phyloP scores from a whole-genome alignment of 2,113 vertebrate species.

The Dunckerocampus dactyliophorus region DNA sequence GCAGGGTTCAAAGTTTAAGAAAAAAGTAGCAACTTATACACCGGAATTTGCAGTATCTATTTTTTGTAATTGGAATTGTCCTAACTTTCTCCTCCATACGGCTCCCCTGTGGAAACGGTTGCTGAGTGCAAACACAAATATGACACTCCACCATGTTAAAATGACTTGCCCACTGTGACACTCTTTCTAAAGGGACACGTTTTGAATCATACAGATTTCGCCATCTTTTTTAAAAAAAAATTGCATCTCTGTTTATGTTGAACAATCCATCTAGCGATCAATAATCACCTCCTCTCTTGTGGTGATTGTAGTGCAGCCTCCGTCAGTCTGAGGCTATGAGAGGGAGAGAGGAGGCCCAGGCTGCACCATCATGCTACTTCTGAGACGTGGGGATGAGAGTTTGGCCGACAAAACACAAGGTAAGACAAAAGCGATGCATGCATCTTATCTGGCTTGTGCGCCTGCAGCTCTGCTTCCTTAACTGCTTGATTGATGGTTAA shows the following conservation, averaged over 20 bases:
- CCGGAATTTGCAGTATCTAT: too few species aligned
- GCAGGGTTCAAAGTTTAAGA: too few species aligned
- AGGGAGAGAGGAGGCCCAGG: constrained; percentile 72
- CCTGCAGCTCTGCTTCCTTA: constrained; percentile 10
- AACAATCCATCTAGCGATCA: not conserved
- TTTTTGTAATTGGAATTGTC: too few species aligned
- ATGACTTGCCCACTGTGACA: too few species aligned
- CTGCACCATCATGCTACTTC: constrained; percentile 76
- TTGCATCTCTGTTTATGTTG: not conserved
- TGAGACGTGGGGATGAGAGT: constrained; percentile 75
- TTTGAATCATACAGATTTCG: not conserved
- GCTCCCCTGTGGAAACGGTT: too few species aligned
- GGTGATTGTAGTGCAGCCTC: constrained; percentile 54
- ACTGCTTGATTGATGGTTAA: constrained; percentile 45
- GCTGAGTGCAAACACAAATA: too few species aligned
- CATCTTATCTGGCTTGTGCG: not conserved
- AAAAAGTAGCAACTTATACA: too few species aligned
- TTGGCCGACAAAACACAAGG: constrained; percentile 73
- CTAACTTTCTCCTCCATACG: too few species aligned
- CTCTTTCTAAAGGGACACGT: too few species aligned
- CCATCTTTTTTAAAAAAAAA: too few species aligned
- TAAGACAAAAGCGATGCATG: constrained; percentile 42
- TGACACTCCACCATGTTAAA: too few species aligned
- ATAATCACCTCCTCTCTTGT: not conserved
- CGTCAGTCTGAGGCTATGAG: constrained; percentile 77